Evolutionary conservation across 2,113 vertebrate species (phyloP), one percentile per base, ranked within the genome.

Genomic region (Psephotus haematonotus): DNA sequence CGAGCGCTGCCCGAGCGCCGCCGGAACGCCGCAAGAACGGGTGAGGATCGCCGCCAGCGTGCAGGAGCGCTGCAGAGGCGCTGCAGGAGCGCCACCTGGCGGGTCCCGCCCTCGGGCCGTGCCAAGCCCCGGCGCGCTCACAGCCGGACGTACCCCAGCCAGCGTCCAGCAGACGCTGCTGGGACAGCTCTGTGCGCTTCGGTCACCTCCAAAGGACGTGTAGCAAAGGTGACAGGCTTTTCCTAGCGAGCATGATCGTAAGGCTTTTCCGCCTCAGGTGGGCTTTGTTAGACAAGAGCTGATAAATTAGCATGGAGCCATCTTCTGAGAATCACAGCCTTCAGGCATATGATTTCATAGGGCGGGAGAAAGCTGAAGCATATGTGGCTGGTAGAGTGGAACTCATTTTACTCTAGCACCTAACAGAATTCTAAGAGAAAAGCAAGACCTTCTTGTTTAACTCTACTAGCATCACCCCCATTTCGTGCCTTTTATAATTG

Each of bases 1-100:
- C 4, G 49, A 27, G 2, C 49, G 4, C 49, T 29, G 50, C 28
- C 1, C 9, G 50, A 29, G 6, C 14, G 16, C 10, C 11, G 27
- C 50, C 1, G 28, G 27, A 31, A 2, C 52, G 29, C 29, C 11
- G 53, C 53, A 5, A 17, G 43, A 17, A 43, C 15, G 16, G 39
- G 39, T 10, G 9, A 18, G 18, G 53, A 20, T 3, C 31, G 1
- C 28, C 10, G 17, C 10, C 18, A 20, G 53, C 1, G 53, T 0
- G 53, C 53, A 55, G 17, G 18, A 57, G 0, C 31, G 19, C 18
- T 6, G 31, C 53, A 55, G 53, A 13, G 29, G 18, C 18, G 29
- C 53, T 55, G 53, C 53, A 31, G 52, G 41, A 76, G 37, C 28
- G 69, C 72, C 88, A 59, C 83, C 85, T 50, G 17, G 37, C 52